These are phyloP conservation scores for Saccostrea glomerata DNA, from an alignment of 1,140 invertebrate genomes.

Conservation along the genomic window DNA sequence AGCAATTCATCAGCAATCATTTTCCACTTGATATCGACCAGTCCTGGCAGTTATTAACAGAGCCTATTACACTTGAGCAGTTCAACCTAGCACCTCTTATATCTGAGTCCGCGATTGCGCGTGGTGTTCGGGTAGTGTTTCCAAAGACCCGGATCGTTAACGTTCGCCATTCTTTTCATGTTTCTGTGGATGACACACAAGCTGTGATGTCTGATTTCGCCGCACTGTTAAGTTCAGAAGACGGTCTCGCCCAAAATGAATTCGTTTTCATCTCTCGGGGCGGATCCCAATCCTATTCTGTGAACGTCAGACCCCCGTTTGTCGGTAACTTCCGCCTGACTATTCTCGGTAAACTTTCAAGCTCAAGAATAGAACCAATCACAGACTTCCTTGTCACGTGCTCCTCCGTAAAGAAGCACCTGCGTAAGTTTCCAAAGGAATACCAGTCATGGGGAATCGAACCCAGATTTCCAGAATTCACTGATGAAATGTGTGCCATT, in stretches of 20 bases:
- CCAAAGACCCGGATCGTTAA: background rate
- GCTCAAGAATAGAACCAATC: background rate
- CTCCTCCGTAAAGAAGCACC: background rate
- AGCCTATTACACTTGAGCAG: background rate
- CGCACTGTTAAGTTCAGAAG: background rate
- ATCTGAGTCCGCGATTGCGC: background rate
- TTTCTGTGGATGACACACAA: background rate
- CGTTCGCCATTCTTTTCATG: slow-evolving; percentile 3
- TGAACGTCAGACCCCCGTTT: background rate
- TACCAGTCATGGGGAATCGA: slow-evolving; percentile 7
- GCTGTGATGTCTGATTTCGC: background rate
- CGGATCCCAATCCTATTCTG: background rate
- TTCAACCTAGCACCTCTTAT: background rate
- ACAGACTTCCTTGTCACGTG: background rate
- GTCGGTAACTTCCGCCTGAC: background rate
- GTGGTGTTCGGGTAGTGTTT: background rate
- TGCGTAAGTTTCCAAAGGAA: background rate
- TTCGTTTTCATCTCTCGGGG: background rate
- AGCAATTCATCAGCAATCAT: slow-evolving; percentile 8
- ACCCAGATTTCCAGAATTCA: slow-evolving; percentile 5
- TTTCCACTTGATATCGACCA: background rate
- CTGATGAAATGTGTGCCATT: background rate
- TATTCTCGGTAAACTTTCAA: slow-evolving; percentile 1
- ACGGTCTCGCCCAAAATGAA: background rate
- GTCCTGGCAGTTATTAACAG: background rate